A percentile compares a stretch with the other conserved stretches of the same genome.
Evolutionary conservation across 2,113 vertebrate genomes (phyloP).

Genomic region (Actenoides lindsayi): DNA sequence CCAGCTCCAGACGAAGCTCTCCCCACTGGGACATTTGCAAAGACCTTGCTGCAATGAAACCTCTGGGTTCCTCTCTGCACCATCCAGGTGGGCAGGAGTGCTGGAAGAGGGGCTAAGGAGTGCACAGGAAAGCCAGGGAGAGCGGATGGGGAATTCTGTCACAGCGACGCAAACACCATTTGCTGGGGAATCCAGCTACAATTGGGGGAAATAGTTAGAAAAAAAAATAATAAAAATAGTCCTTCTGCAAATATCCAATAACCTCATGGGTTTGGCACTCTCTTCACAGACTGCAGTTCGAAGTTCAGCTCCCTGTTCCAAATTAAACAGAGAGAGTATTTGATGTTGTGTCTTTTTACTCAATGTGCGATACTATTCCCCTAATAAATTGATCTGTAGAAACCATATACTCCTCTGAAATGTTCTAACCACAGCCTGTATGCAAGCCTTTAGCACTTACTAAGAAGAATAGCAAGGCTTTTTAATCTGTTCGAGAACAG

Average conservation of each 20-base stretch:
- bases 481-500: not conserved
- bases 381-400: not conserved
- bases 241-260: not conserved
- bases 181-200: not conserved
- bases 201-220: not conserved
- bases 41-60: not conserved
- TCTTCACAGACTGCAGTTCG: not conserved
- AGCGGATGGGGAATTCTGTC: not conserved
- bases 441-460: not conserved
- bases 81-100: not conserved
- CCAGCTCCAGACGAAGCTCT: not conserved
- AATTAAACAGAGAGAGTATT: slow-evolving; percentile 9
- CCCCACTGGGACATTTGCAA: not conserved
- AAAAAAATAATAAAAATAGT: not conserved
- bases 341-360: slow-evolving; percentile 12
- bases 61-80: rapidly evolving
- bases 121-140: not conserved
- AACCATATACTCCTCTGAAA: not conserved
- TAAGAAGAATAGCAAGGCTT: not conserved
- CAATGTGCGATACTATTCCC: not conserved
- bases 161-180: not conserved
- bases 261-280: not conserved
- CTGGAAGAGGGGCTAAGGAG: not conserved
- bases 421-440: not conserved
- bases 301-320: slow-evolving; percentile 4